phyloP scores from a whole-genome alignment of 2,888 invertebrate species.

The Arctia plantaginis region DNA sequence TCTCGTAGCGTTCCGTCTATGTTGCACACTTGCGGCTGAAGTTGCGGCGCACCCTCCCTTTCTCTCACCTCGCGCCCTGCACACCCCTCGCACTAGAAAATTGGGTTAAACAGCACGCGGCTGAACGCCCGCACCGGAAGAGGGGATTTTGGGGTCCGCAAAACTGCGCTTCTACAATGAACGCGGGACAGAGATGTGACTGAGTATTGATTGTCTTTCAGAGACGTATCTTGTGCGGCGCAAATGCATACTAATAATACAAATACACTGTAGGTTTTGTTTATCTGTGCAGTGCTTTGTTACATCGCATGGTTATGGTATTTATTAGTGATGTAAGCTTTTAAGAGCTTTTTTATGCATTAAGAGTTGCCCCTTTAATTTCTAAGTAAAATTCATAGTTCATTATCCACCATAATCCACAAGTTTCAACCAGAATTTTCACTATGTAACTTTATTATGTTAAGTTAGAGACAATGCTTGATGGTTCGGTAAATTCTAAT shows the following conservation, averaged over 20 bases:
- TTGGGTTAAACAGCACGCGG: conserved; percentile 85
- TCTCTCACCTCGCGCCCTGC: conserved; percentile 69
- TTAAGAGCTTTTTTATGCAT: neutral
- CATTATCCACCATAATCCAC: neutral
- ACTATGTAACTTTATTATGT: neutral
- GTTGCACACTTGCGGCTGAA: conserved; percentile 81
- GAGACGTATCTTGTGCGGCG: conserved; percentile 70
- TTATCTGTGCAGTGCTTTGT: conserved; percentile 8
- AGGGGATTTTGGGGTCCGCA: conserved; percentile 81
- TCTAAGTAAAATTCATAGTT: neutral
- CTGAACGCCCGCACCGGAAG: conserved; percentile 79
- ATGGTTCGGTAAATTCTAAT: neutral
- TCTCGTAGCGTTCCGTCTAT: conserved; percentile 73
- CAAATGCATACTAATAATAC: conserved; percentile 34
- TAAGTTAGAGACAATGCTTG: neutral
- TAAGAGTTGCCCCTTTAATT: neutral
- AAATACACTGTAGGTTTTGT: conserved; percentile 20
- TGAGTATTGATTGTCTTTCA: conserved; percentile 83
- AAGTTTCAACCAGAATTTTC: neutral
- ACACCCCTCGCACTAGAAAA: conserved; percentile 82
- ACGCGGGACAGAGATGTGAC: conserved; percentile 83
- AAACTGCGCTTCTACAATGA: conserved; percentile 82
- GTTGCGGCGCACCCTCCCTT: conserved; percentile 68
- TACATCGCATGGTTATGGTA: neutral
- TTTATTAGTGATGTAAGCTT: neutral